Conservation (phyloP, 1,140 invertebrate species). For the Drosophila littoralis region DNA sequence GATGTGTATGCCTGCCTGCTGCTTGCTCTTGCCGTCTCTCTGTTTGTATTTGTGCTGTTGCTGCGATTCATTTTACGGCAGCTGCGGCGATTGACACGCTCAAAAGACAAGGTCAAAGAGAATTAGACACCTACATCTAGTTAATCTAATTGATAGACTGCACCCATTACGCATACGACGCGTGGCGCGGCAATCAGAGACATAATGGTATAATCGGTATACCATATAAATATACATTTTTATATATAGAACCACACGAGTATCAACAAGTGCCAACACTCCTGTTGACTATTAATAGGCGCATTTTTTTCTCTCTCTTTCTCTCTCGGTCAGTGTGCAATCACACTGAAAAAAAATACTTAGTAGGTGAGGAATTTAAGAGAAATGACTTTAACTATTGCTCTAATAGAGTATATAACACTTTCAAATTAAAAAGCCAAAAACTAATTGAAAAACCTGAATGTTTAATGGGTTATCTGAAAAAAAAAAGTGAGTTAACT, state of each 20-base stretch:
- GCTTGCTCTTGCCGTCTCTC: conserved; percentile 7
- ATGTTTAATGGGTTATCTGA: no score
- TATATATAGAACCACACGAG: conserved; percentile 13
- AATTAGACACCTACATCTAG: conserved; percentile 12
- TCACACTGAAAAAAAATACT: conserved; percentile 25
- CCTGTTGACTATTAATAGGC: conserved; percentile 39
- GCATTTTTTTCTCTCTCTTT: not conserved
- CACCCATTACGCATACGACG: conserved; percentile 21
- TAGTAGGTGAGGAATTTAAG: not conserved
- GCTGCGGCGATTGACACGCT: not conserved
- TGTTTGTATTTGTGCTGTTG: conserved; percentile 15
- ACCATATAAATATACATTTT: conserved; percentile 1
- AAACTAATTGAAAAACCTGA: no score
- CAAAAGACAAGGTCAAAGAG: conserved; percentile 27
- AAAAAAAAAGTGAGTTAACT: no score
- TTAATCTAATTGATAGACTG: not conserved
- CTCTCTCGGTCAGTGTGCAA: not conserved
- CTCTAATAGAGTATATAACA: no score
- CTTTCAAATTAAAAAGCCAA: no score
- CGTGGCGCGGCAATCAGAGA: not conserved
- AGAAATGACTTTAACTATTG: no score
- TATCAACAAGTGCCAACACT: conserved; percentile 40
- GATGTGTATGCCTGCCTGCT: conserved; percentile 63
- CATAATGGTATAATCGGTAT: not conserved
- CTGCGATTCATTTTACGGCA: conserved; percentile 1